These are phyloP conservation scores for Beaufortia kweichowensis DNA, from an alignment of 2,113 vertebrate species.

Conservation along the genomic window DNA sequence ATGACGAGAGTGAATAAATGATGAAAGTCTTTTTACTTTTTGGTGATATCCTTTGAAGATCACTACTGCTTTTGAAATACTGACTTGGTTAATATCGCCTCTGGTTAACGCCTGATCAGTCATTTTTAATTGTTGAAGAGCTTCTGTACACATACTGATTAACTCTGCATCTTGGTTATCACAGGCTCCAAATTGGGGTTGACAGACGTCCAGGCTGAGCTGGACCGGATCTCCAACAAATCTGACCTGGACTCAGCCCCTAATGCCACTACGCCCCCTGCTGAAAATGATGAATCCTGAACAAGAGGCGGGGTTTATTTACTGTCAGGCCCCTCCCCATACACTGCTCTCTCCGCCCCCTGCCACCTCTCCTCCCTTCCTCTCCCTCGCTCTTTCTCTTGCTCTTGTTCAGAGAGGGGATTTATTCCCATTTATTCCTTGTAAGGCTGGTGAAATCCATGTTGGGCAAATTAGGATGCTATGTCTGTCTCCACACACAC, in stretches of 20 bases:
- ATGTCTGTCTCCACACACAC: slow-evolving; percentile 41
- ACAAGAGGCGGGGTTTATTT: slow-evolving; percentile 72
- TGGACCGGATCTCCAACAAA: slow-evolving; percentile 95
- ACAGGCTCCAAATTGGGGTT: slow-evolving; percentile 93
- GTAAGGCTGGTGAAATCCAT: slow-evolving; percentile 46
- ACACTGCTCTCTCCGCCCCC: slow-evolving; percentile 64
- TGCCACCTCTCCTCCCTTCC: slow-evolving; percentile 79
- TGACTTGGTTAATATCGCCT: background rate
- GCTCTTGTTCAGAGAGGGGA: slow-evolving; percentile 30
- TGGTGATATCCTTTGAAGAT: too few species aligned
- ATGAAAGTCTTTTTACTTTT: too few species aligned
- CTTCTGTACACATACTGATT: background rate
- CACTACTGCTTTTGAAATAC: background rate
- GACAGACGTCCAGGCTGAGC: slow-evolving; percentile 94
- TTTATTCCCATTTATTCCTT: slow-evolving; percentile 22
- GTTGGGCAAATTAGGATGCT: slow-evolving; percentile 34
- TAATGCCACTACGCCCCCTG: slow-evolving; percentile 81
- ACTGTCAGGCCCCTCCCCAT: slow-evolving; percentile 29
- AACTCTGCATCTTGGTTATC: background rate
- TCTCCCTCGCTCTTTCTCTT: slow-evolving; percentile 51
- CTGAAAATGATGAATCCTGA: slow-evolving; percentile 93
- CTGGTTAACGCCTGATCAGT: background rate
- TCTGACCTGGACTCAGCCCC: slow-evolving; percentile 83
- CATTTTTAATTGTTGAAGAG: background rate
- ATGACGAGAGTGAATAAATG: too few species aligned